Evolutionary conservation across 2,888 invertebrate genomes (phyloP).

Genomic region (Hypena proboscidalis): DNA sequence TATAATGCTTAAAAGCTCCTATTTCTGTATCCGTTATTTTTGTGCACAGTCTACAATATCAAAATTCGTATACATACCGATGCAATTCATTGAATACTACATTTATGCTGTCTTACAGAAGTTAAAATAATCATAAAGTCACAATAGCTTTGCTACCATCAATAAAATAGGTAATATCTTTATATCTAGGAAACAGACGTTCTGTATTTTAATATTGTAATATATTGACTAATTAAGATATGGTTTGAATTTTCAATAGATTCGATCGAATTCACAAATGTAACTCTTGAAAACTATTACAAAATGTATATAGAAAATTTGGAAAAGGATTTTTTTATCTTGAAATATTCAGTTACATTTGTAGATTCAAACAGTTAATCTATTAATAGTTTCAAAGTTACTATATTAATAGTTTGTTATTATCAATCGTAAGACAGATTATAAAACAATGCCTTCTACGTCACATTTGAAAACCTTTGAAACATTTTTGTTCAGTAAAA

Average conservation of each 20-base stretch:
- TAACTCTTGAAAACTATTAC: conserved; percentile 7
- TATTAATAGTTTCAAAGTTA: conserved; percentile 21
- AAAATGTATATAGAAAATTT: conserved; percentile 1
- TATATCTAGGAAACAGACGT: conserved; percentile 38
- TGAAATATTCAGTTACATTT: conserved; percentile 11
- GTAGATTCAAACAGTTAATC: conserved; percentile 20
- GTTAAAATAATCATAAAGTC: conserved; percentile 22
- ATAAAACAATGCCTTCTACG: conserved; percentile 38
- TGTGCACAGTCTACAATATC: no score
- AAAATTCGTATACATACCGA: conserved; percentile 12
- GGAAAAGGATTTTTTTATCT: background rate
- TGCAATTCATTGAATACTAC: background rate
- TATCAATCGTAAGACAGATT: conserved; percentile 38
- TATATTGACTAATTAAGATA: conserved; percentile 48
- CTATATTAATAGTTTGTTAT: conserved; percentile 29
- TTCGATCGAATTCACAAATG: conserved; percentile 39
- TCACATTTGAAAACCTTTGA: conserved; percentile 42
- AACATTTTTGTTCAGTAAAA: conserved; percentile 49
- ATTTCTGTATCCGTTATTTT: no score
- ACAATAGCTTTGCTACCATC: conserved; percentile 47
- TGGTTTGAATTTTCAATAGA: conserved; percentile 42
- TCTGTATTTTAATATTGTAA: conserved; percentile 33
- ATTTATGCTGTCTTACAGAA: conserved; percentile 32
- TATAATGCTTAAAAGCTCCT: no score
- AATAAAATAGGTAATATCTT: conserved; percentile 36